Percentiles rank a stretch among this genome's conserved stretches.
Evolutionary conservation across 2,888 invertebrate genomes (phyloP).

Genomic region (Hyposoter dolosus): DNA sequence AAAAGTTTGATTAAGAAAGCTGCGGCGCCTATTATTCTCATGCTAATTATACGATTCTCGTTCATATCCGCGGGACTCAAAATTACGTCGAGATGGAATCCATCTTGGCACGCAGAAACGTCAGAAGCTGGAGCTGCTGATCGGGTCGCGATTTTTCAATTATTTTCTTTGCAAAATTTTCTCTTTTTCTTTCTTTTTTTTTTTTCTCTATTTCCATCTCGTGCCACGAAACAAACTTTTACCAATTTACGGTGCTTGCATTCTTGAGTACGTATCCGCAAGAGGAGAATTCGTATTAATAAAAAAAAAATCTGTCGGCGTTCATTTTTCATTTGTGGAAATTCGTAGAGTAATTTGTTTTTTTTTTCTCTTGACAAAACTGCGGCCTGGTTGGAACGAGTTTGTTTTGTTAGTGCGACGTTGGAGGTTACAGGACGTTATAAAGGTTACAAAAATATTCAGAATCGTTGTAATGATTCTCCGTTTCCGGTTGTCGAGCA

Average conservation of each 20-base stretch:
- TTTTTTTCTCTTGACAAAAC: not conserved
- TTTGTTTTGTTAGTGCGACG: not conserved
- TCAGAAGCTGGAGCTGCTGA: constrained; percentile 31
- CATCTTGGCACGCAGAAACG: not conserved
- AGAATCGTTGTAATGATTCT: constrained; percentile 37
- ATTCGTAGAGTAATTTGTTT: not conserved
- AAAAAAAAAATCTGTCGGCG: not conserved
- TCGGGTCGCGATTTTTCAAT: constrained; percentile 42
- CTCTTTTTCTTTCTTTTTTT: constrained; percentile 33
- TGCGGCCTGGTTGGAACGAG: not conserved
- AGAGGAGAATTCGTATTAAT: not conserved
- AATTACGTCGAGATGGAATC: constrained; percentile 79
- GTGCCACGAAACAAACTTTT: constrained; percentile 22
- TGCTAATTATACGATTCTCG: constrained; percentile 82
- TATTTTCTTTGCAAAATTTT: constrained; percentile 49
- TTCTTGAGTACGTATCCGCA: not conserved
- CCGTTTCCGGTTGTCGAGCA: constrained; percentile 16
- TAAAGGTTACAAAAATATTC: not conserved
- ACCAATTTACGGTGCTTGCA: constrained; percentile 10
- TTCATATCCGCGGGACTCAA: constrained; percentile 73
- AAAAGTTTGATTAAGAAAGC: constrained; percentile 85
- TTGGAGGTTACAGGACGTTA: not conserved
- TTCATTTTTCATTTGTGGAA: not conserved
- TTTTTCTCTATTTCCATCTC: constrained; percentile 15
- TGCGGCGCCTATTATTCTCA: constrained; percentile 82